Evolutionary conservation across 2,888 invertebrate species (phyloP), one percentile per base, ranked within the genome.

Genomic region (Machimus atricapillus): DNA sequence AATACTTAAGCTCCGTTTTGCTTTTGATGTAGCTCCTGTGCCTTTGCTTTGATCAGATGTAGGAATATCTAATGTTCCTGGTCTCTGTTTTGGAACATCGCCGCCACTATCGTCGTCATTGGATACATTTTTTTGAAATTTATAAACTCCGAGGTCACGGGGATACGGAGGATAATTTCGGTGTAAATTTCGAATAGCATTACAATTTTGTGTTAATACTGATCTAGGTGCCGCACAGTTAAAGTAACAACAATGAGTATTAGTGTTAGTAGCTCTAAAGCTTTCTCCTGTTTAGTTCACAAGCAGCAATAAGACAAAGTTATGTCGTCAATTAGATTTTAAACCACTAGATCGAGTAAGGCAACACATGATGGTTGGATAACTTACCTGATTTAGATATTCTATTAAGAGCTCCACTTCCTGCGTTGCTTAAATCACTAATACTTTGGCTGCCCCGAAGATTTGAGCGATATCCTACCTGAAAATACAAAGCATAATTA

Each of bases 381-480:
- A 27, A 73, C 85, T 93, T 92, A 88, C 93, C 93, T 89, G 94
- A 93, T 19, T 94, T 93, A 0, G 93, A 93, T 52, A 94, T 91
- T 87, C 94, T 93, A 37, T 93, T 93, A 4, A 90, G 89, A 14
- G 91, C 89, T 43, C 89, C 89, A 19, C 91, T 92, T 27, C 92
- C 93, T 0, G 94, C 95, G 91, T 96, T 95, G 89, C 96, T 97
- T 37, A 97, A 93, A 91, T 97, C 97, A 89, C 96, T 96, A 88
- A 97, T 97, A 88, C 97, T 97, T 91, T 97, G 97, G 91, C 97
- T 97, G 90, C 96, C 95, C 91, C 96, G 96, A 88, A 98, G 93
- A 88, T 95, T 96, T 66, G 97, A 96, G 88, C 96, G 94, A 92
- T 95, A 95, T 87, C 96, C 96, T 90, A 96, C 96, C 96, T 96